Conservation (phyloP, 2,888 invertebrate genomes). For the Anarsia innoxiella region DNA sequence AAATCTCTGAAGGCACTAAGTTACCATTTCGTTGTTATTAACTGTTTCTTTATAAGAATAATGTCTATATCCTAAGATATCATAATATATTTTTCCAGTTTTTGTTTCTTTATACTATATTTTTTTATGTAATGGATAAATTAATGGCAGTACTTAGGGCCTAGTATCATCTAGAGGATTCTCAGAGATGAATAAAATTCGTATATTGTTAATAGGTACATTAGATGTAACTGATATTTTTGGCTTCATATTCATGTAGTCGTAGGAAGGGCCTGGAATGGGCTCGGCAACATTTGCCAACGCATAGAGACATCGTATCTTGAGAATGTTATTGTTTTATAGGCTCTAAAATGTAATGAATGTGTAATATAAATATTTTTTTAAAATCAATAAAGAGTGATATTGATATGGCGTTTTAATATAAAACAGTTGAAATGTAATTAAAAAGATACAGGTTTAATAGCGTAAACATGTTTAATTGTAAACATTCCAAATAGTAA, state of each 20-base stretch:
- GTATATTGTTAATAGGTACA: conserved; percentile 32
- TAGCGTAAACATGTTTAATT: conserved; percentile 13
- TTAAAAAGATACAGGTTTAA: neutral
- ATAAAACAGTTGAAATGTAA: neutral
- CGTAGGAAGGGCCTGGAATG: conserved; percentile 23
- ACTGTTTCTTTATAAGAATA: conserved; percentile 23
- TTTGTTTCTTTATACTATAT: conserved; percentile 29
- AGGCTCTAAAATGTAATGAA: conserved; percentile 66
- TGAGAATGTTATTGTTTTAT: conserved; percentile 61
- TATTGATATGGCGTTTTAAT: conserved; percentile 40
- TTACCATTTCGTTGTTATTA: conserved; percentile 39
- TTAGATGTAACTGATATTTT: conserved; percentile 57
- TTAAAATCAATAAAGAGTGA: conserved; percentile 75
- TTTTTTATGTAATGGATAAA: conserved; percentile 36
- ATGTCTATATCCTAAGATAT: conserved; percentile 30
- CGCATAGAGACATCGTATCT: conserved; percentile 37
- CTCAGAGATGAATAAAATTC: conserved; percentile 44
- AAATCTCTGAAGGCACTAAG: conserved; percentile 24
- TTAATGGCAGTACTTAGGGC: conserved; percentile 59
- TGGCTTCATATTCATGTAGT: conserved; percentile 50
- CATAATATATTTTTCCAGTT: conserved; percentile 32
- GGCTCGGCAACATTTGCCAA: conserved; percentile 30
- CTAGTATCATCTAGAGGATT: conserved; percentile 43
- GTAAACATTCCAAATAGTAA: conserved; percentile 28
- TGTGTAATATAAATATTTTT: conserved; percentile 74